Percentiles rank a stretch among this genome's conserved stretches.
These are phyloP conservation scores for Mythimna ferrago DNA, from an alignment of 2,888 invertebrate genomes.

Conservation along the genomic window DNA sequence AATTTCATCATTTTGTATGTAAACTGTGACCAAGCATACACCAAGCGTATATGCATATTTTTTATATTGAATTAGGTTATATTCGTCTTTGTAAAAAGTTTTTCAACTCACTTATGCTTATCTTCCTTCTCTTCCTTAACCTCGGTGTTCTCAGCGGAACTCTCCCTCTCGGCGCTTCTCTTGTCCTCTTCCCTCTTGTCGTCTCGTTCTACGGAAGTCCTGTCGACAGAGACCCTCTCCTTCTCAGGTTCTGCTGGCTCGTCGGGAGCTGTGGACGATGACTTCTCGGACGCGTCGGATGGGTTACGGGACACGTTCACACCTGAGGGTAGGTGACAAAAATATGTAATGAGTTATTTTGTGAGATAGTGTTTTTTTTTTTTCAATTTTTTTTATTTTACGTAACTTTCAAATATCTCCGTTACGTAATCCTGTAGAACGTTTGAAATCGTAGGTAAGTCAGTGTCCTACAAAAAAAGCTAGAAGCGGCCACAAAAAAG, in stretches of 20 bases:
- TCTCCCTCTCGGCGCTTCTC: conserved; percentile 32
- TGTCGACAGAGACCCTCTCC: conserved; percentile 64
- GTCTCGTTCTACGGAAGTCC: conserved; percentile 60
- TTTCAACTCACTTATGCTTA: conserved; percentile 72
- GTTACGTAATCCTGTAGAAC: too few species aligned
- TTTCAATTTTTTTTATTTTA: too few species aligned
- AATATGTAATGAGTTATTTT: background rate
- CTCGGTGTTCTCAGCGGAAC: conserved; percentile 13
- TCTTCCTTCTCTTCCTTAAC: conserved; percentile 54
- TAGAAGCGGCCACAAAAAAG: too few species aligned
- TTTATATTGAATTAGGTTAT: too few species aligned
- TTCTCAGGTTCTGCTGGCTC: conserved; percentile 67
- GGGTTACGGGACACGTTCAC: conserved; percentile 86
- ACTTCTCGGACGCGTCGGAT: conserved; percentile 83
- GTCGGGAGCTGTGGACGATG: conserved; percentile 62
- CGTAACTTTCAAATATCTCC: too few species aligned
- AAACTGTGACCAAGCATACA: too few species aligned
- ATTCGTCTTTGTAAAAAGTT: too few species aligned
- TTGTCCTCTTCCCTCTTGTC: conserved; percentile 60
- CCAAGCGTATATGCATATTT: too few species aligned
- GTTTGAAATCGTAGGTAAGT: too few species aligned
- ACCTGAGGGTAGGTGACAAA: conserved; percentile 63
- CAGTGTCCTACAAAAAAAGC: too few species aligned
- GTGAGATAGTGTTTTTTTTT: too few species aligned
- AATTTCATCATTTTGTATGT: too few species aligned